These are phyloP conservation scores for Barypeithes pellucidus DNA, from an alignment of 2,888 invertebrate genomes.

Conservation along the genomic window DNA sequence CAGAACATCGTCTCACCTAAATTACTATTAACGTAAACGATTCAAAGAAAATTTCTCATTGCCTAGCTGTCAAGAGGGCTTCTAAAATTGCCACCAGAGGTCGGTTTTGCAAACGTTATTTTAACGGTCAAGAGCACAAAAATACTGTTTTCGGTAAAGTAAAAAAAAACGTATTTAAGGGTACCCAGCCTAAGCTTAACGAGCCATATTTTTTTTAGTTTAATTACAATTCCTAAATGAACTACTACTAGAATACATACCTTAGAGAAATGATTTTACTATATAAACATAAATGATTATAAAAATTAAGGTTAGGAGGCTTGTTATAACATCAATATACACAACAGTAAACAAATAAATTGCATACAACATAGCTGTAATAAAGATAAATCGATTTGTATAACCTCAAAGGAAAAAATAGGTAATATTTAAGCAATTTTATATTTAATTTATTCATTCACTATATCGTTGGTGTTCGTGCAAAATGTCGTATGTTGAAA, in stretches of 20 bases:
- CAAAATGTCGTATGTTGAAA: too few species aligned
- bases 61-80: too few species aligned
- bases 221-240: constrained; percentile 9
- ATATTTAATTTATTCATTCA: too few species aligned
- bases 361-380: constrained; percentile 11
- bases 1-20: too few species aligned
- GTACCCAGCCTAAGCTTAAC: constrained; percentile 21
- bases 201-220: background rate
- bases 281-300: constrained; percentile 21
- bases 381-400: background rate
- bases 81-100: too few species aligned
- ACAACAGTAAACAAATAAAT: constrained; percentile 31
- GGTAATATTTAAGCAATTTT: too few species aligned
- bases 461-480: too few species aligned
- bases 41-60: too few species aligned
- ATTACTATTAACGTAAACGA: too few species aligned
- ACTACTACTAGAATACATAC: constrained; percentile 1
- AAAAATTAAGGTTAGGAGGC: constrained; percentile 25
- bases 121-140: constrained; percentile 1
- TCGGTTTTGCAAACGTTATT: background rate
- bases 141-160: constrained; percentile 47
- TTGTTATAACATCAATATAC: constrained; percentile 28
- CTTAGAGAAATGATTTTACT: constrained; percentile 5
- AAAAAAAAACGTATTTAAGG: constrained; percentile 13
- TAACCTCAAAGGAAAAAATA: background rate